Evolutionary conservation across 2,797 vertebrate genomes (phyloP), one percentile per base, ranked within the genome.

Genomic region (Selene dorsalis): DNA sequence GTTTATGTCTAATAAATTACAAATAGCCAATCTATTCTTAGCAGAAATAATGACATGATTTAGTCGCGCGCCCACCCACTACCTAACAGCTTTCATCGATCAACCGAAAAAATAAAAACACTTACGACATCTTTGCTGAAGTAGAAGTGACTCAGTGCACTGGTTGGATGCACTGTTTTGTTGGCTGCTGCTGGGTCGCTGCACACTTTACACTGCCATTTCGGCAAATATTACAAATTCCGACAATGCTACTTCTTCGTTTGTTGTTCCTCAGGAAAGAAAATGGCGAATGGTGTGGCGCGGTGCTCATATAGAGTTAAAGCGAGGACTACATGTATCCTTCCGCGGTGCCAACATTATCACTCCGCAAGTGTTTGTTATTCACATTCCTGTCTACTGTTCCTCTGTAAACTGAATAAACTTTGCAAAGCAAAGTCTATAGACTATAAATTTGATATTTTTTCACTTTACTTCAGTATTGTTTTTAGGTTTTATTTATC

Each of bases 41-140:
- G 43, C 0, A 1, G 0, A 0, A 6, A 2, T 32, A 2, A 30
- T 28, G 4, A 16, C 45, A 0, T 11, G 14, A 3, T 7, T 18
- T 56, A 18, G 18, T 17, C 35, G n/a, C 26, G 20, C 2, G 26
- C 47, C 4, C 48, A 5, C 7, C 0, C 17, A 38, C 80, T 77
- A 77, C 62, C 79, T 1, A 8, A 67, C 50, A 55, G 28, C 59
- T 50, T 38, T 67, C 52, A 58, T 10, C 17, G 50, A 59, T 13
- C 1, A 48, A 68, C 41, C 8, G 0, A 28, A 9, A 30, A 28
- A 12, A 30, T 28, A 10, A 24, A 79, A 82, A 45, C 2, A 95
- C 95, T 95, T 92, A 95, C 95, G 88, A 93, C 95, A 95, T 95
- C 70, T 91, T 94, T 83, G 77, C 58, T 90, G 84, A 90, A 90